These are phyloP conservation scores for Phalanger gymnotis DNA, from an alignment of 2,797 vertebrate species.

Conservation along the genomic window DNA sequence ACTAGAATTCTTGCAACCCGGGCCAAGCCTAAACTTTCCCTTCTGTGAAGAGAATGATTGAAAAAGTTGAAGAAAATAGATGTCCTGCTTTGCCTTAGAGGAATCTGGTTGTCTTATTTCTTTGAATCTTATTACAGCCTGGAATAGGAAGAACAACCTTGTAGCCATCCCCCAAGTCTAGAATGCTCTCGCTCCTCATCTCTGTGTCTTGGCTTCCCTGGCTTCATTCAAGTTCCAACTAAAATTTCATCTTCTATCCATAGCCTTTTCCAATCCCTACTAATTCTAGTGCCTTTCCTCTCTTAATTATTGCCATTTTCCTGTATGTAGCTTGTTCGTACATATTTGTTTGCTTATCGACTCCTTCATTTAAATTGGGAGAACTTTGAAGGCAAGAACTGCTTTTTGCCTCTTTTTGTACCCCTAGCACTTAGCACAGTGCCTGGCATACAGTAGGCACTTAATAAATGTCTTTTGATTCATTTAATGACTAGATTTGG, in stretches of 20 bases:
- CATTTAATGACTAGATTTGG: not conserved
- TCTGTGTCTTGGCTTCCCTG: not conserved
- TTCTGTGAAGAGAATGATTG: not conserved
- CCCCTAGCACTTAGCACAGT: not conserved
- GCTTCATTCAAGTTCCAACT: not conserved
- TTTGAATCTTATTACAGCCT: conserved; percentile 15
- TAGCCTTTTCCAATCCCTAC: not conserved
- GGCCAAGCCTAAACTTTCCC: not conserved
- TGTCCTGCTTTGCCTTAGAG: conserved; percentile 15
- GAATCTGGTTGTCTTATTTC: conserved; percentile 16
- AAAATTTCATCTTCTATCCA: not conserved
- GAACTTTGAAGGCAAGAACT: not conserved
- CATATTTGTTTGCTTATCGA: not conserved
- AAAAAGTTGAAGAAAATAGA: not conserved
- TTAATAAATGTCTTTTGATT: not conserved
- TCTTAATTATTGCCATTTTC: not conserved
- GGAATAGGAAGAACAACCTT: not conserved
- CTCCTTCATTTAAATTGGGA: not conserved
- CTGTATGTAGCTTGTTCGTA: not conserved
- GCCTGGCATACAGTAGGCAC: not conserved
- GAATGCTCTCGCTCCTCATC: not conserved
- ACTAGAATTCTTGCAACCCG: not conserved
- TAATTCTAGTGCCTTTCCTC: not conserved
- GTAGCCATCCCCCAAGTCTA: not conserved
- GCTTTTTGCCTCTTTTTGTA: not conserved